Evolutionary conservation across 2,113 vertebrate species (phyloP), one percentile per base, ranked within the genome.

Genomic region (Catharus fuscescens): DNA sequence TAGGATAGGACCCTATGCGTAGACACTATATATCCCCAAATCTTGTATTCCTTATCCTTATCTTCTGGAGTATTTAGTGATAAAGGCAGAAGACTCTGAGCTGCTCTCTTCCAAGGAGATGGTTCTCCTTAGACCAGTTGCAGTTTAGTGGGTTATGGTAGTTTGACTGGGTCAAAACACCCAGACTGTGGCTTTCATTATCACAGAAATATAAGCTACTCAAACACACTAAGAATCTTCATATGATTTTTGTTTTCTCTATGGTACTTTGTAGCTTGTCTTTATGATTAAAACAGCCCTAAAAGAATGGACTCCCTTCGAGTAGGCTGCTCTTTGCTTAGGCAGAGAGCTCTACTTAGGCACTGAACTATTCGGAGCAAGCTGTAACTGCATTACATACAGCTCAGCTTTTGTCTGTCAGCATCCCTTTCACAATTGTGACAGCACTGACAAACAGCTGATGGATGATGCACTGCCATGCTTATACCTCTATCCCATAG

Each of bases 101-200:
- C 28, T 4, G 17, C 34, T 34, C 7, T 76, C 45, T 64, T 65
- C 50, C 50, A 14, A 70, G 45, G 66, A 65, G 40, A 32, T 0
- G 0, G 32, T 21, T 91, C 9, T 56, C 14, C 44, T 74, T n/a
- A 73, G 66, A 36, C 8, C 0, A 0, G 25, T 10, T 45, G 47
- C 64, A 47, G 29, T 28, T 86, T 26, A 59, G 64, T 54, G 34
- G 64, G 54, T 80, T 83, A 52, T 2, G 8, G 47, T 14, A 45
- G 21, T 62, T 85, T 54, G 69, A 38, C 50, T 36, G 36, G 42
- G 40, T 88, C 31, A 73, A 79, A 92, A 72, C 45, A 70, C 24
- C 12, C 25, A 72, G 50, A 23, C 31, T 9, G 29, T 9, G 25
- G 42, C 54, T 74, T 79, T 60, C 12, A 57, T 57, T 65, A 59